Evolutionary conservation across 92 coral and sea anemone species (phyloP).

Genomic region (Epizoanthus illoricatus): DNA sequence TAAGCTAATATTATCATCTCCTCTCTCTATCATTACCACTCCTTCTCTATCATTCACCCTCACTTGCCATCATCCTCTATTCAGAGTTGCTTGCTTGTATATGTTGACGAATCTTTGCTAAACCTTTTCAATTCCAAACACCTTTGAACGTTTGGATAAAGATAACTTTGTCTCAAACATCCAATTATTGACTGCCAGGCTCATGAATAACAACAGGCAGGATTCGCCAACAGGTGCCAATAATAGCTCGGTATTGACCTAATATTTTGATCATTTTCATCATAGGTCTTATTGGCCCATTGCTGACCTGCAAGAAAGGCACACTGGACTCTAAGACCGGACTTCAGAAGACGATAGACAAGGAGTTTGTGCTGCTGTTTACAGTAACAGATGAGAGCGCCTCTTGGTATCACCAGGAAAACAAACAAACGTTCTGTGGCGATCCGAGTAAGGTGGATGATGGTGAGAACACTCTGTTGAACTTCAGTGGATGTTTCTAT

Average conservation of each 20-base stretch:
- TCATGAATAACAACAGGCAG: no score
- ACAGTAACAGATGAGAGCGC: conserved; percentile 83
- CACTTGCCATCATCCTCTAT: no score
- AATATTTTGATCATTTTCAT: not conserved
- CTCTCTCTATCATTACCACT: no score
- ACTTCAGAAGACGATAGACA: conserved; percentile 66
- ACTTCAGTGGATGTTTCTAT: not conserved
- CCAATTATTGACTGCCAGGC: no score
- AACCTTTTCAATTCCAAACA: no score
- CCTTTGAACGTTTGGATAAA: no score
- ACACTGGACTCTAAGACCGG: conserved; percentile 50
- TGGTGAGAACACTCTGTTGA: not conserved
- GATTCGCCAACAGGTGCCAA: no score
- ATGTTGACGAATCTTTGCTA: no score
- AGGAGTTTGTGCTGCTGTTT: conserved; percentile 80
- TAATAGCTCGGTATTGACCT: not conserved
- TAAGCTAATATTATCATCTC: no score
- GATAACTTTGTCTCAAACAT: no score
- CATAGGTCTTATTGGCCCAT: conserved; percentile 88
- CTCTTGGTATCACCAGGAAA: conserved; percentile 87
- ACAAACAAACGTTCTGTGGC: conserved; percentile 55
- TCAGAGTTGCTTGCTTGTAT: no score
- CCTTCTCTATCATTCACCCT: no score
- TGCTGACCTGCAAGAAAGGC: conserved; percentile 85
- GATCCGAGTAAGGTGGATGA: conserved; percentile 9